Base-by-base conservation (phyloP, 2,888 invertebrate species). In the Molorchus minor region DNA sequence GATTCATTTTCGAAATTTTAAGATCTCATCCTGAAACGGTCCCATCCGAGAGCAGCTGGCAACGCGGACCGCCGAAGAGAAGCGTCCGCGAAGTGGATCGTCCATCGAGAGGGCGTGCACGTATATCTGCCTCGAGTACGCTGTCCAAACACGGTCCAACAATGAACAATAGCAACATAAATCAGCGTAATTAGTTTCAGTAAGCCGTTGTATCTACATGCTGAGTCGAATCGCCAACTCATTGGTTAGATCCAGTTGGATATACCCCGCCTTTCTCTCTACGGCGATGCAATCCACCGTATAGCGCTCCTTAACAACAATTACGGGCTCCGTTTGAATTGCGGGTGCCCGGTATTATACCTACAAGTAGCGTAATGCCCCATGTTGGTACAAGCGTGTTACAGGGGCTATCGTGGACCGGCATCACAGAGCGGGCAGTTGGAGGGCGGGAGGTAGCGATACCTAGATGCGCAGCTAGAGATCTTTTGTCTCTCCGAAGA, bases 151-250 rank as follows among this genome's bases (percentile, higher is more conserved):
- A 83, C 84, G 83, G 84, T 84, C 79, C 86, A 88, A 91, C 91
- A 91, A 91, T 90, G 91, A 91, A 92, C 92, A 92, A 92, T 92
- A 89, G 91, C 85, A 84, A 89, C 90, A 92, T 92, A 92, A 92
- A 92, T 92, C 92, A 91, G 90, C 89, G 92, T 92, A 92, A 92
- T 92, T 92, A 92, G 92, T 90, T 89, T 87, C 86, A 77, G 78
- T 78, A 78, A 83, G 84, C 84, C 83, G 83, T 82, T 72, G 73
- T 77, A 78, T 79, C 77, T 80, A 79, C 80, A 80, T 78, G 79
- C 76, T 72, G 70, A 82, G 81, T 82, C 84, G 82, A 84, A 83
- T 83, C 82, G 85, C 81, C 80, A 80, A 85, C 81, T 85, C 86
- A 87, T 87, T 87, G 87, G 87, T 86, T 86, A 86, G 84, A 82